Evolutionary conservation across 2,113 vertebrate species (phyloP).

Genomic region (Phylloscopus trochilus): DNA sequence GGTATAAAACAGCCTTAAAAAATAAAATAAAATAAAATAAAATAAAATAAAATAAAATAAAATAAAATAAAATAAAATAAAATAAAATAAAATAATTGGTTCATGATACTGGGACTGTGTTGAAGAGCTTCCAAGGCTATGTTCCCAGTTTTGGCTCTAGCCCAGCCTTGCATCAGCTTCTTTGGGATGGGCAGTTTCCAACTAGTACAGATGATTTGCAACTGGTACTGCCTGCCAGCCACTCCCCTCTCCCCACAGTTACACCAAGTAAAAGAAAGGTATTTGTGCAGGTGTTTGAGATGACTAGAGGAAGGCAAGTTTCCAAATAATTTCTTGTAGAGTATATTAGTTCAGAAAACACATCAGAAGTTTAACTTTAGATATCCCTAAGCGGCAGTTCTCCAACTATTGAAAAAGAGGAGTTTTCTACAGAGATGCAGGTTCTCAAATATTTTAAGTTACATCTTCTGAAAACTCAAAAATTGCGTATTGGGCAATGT

Average conservation of each 20-base stretch:
- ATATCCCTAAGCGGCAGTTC: not conserved
- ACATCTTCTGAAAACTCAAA: not conserved
- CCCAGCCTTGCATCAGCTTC: not conserved
- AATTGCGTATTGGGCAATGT: not conserved
- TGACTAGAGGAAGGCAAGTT: not conserved
- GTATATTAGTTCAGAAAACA: not conserved
- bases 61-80: too few species aligned
- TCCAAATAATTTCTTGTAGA: not conserved
- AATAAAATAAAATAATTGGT: not conserved
- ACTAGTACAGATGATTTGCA: not conserved
- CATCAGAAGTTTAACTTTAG: not conserved
- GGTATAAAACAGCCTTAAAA: not conserved
- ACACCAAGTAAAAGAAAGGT: not conserved
- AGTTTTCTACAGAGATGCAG: not conserved
- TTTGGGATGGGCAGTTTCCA: not conserved
- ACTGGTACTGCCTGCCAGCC: not conserved
- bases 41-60: too few species aligned
- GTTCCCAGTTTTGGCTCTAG: not conserved
- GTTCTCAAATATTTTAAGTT: not conserved
- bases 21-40: too few species aligned
- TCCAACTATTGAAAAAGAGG: not conserved
- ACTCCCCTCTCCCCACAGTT: not conserved
- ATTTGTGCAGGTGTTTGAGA: not conserved
- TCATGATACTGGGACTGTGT: not conserved
- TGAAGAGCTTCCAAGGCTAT: not conserved